Evolutionary conservation across 2,113 vertebrate species (phyloP).

Genomic region (Falco punctatus): DNA sequence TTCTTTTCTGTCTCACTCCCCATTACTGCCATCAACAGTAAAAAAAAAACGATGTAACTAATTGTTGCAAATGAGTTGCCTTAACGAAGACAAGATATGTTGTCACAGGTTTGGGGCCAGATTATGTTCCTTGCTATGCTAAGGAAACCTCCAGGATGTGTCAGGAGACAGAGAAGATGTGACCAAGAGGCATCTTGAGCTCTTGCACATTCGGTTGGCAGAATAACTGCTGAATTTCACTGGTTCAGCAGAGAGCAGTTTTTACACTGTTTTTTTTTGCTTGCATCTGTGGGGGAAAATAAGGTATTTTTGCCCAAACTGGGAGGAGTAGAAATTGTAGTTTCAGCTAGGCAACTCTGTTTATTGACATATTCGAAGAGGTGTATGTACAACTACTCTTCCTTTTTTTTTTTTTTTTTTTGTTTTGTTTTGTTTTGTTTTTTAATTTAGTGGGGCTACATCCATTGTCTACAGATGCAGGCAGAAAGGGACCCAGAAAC

Average conservation of each 20-base stretch:
- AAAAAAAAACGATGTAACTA: neutral
- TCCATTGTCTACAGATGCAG: slow-evolving; percentile 89
- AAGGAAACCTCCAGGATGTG: neutral
- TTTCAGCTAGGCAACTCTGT: neutral
- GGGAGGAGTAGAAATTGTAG: neutral
- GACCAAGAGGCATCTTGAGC: neutral
- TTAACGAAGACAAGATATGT: neutral
- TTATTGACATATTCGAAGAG: neutral
- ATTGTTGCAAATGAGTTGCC: neutral
- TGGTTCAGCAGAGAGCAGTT: neutral
- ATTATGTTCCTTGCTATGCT: neutral
- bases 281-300: neutral
- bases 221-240: neutral
- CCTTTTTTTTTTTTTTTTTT: neutral
- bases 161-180: neutral
- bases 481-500: slow-evolving; percentile 88
- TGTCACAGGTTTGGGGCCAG: neutral
- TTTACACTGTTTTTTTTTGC: neutral
- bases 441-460: slow-evolving; percentile 83
- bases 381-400: neutral
- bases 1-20: neutral
- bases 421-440: neutral
- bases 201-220: neutral
- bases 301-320: neutral
- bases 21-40: neutral